phyloP scores from a whole-genome alignment of 2,113 vertebrate genomes.

The Amphiprion ocellaris region DNA sequence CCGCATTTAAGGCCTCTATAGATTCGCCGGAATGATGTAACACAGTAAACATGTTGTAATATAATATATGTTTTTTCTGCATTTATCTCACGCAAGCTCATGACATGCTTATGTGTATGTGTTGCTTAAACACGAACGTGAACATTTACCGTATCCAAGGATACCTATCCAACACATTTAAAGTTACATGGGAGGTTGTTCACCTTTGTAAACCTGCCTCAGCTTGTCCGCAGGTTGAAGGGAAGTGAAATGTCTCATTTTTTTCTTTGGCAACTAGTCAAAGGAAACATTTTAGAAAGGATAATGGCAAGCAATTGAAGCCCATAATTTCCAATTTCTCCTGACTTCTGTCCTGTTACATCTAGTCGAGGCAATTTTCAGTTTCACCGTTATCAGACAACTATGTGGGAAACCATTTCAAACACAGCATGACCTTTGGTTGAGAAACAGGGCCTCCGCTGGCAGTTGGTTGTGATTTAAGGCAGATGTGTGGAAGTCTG shows the following conservation, averaged over 20 bases:
- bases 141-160: slow-evolving; percentile 6
- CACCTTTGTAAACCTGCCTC: slow-evolving; percentile 57
- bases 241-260: slow-evolving; percentile 49
- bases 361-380: slow-evolving; percentile 59
- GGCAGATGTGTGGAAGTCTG: slow-evolving; percentile 78
- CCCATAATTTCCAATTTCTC: slow-evolving; percentile 52
- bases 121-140: slow-evolving; percentile 2
- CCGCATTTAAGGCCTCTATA: background rate
- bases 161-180: slow-evolving; percentile 30
- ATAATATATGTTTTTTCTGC: background rate
- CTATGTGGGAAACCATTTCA: slow-evolving; percentile 64
- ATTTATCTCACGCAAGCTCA: background rate
- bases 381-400: slow-evolving; percentile 61
- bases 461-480: slow-evolving; percentile 68
- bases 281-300: slow-evolving; percentile 53
- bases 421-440: slow-evolving; percentile 46
- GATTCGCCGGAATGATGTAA: background rate
- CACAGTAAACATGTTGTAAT: background rate
- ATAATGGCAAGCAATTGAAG: slow-evolving; percentile 73
- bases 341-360: slow-evolving; percentile 64
- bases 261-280: slow-evolving; percentile 67
- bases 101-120: background rate
- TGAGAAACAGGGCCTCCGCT: slow-evolving; percentile 51
- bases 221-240: slow-evolving; percentile 63
- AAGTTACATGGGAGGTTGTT: slow-evolving; percentile 14